phyloP scores from a whole-genome alignment of 2,797 vertebrate species.

The Hyperoplus lanceolatus region DNA sequence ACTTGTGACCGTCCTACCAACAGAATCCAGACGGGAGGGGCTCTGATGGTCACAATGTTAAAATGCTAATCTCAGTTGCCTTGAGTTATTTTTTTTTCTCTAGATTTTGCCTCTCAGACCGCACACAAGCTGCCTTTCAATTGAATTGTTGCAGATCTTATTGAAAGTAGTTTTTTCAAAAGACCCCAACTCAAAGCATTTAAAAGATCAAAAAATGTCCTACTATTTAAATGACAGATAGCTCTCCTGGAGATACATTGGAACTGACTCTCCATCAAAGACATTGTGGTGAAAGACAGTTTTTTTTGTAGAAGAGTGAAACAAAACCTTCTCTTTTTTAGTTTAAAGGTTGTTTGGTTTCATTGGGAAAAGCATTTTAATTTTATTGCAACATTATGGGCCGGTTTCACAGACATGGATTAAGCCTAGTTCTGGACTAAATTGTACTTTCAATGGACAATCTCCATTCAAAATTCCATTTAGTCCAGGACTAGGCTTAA shows the following conservation, averaged over 20 bases:
- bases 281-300: background rate
- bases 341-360: background rate
- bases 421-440: no score
- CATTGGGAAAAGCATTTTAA: background rate
- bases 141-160: background rate
- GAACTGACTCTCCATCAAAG: no score
- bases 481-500: no score
- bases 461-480: no score
- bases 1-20: background rate
- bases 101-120: background rate
- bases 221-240: background rate
- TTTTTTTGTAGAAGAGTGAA: background rate
- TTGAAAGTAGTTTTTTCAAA: no score
- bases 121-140: background rate
- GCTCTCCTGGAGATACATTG: background rate
- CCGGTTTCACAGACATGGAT: no score
- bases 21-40: conserved; percentile 13
- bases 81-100: background rate
- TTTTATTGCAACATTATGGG: background rate
- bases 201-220: background rate
- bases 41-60: conserved; percentile 5
- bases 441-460: no score
- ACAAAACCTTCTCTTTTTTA: background rate
- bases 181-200: no score
- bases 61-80: conserved; percentile 14